Percentiles rank a stretch among this genome's conserved stretches.
These are phyloP conservation scores for Sciurus carolinensis DNA, from an alignment of 2,797 vertebrate species.

Conservation along the genomic window DNA sequence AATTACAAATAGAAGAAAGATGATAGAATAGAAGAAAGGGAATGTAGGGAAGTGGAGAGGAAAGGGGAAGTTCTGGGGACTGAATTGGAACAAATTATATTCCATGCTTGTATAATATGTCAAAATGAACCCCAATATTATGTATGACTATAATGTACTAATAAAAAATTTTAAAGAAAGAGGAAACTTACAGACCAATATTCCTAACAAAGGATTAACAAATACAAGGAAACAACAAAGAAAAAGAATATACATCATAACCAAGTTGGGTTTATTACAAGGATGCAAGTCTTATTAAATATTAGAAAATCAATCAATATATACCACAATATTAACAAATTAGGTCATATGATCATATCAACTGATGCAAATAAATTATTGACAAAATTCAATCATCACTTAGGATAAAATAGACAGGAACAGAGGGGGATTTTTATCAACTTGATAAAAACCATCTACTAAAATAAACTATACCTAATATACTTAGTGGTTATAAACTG, in stretches of 20 bases:
- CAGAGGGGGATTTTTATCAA: not conserved
- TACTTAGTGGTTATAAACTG: not conserved
- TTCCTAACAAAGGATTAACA: conserved; percentile 25
- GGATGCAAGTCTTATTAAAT: not conserved
- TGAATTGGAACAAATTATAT: no score
- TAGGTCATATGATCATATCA: conserved; percentile 41
- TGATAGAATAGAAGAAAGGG: no score
- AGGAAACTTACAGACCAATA: not conserved
- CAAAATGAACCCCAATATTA: no score
- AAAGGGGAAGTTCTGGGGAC: no score
- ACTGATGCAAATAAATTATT: conserved; percentile 1
- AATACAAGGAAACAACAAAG: conserved; percentile 11
- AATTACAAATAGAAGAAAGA: no score
- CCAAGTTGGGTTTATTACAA: not conserved
- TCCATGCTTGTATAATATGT: no score
- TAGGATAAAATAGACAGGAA: not conserved
- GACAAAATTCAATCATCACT: conserved; percentile 14
- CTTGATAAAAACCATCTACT: not conserved
- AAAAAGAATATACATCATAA: not conserved
- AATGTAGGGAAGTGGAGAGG: no score
- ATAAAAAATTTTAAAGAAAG: not conserved
- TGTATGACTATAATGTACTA: no score
- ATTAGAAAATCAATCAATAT: conserved; percentile 7
- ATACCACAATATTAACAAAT: not conserved
- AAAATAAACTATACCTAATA: not conserved